Percentiles rank a stretch among this genome's conserved stretches.
These are phyloP conservation scores for Zaprionus vittiger DNA, from an alignment of 1,140 invertebrate species.

Conservation along the genomic window DNA sequence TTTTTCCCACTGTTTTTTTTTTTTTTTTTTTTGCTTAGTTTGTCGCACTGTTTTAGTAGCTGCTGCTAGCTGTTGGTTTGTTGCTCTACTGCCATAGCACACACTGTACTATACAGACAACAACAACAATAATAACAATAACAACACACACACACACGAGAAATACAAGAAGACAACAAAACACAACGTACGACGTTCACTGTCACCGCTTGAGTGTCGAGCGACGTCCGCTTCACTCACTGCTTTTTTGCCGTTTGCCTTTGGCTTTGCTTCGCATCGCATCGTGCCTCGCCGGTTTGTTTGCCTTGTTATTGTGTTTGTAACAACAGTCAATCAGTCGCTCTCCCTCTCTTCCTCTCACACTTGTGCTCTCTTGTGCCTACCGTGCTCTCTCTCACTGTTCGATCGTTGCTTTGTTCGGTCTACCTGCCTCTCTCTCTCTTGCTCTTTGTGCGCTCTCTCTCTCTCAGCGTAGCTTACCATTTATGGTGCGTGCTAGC, in stretches of 20 bases:
- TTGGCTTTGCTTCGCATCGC: conserved; percentile 22
- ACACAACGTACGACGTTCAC: conserved; percentile 71
- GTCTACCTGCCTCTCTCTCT: neutral
- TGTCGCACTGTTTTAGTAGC: conserved; percentile 5
- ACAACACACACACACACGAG: neutral
- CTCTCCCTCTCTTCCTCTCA: conserved; percentile 8
- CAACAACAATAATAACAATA: neutral
- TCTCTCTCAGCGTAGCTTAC: neutral
- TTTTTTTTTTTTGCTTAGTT: conserved; percentile 16
- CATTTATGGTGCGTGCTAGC: conserved; percentile 6
- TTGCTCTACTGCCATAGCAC: conserved; percentile 57
- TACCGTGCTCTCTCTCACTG: neutral
- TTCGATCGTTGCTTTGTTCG: conserved; percentile 3
- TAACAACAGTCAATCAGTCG: conserved; percentile 39
- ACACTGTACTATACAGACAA: neutral
- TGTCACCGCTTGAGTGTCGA: conserved; percentile 44
- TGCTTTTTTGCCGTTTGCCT: conserved; percentile 21
- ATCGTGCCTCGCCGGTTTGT: conserved; percentile 36
- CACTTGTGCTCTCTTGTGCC: conserved; percentile 1
- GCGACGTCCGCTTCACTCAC: conserved; percentile 7
- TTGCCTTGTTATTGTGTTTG: conserved; percentile 17
- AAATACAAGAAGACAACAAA: conserved; percentile 13
- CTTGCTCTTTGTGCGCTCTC: conserved; percentile 12
- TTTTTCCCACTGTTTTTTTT: conserved; percentile 7
- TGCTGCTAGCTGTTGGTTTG: conserved; percentile 17